These are phyloP conservation scores for Catharus minimus DNA, from an alignment of 2,113 vertebrate species.

Conservation along the genomic window DNA sequence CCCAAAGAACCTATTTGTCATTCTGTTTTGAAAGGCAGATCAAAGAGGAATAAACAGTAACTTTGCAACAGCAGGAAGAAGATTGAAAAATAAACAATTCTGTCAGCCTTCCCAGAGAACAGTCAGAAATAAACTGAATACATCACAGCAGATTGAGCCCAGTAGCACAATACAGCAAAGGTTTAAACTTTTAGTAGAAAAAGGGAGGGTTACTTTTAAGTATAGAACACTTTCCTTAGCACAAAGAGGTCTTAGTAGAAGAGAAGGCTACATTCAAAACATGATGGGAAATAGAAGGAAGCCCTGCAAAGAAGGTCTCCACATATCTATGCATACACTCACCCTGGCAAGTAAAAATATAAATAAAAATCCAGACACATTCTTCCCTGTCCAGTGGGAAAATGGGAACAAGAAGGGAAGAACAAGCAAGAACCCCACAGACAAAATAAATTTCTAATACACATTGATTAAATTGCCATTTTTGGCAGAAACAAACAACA, in stretches of 20 bases:
- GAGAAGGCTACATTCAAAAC: neutral
- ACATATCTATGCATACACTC: neutral
- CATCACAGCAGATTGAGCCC: neutral
- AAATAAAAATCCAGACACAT: neutral
- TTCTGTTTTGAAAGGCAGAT: neutral
- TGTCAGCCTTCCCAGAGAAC: neutral
- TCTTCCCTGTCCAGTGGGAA: neutral
- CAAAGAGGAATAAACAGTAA: neutral
- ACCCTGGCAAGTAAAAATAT: neutral
- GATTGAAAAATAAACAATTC: neutral
- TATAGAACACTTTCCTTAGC: neutral
- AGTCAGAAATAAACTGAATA: neutral
- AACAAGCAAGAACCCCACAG: neutral
- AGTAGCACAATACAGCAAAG: neutral
- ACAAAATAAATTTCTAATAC: neutral
- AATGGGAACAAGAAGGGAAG: neutral
- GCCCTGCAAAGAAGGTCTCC: neutral
- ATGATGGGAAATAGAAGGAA: accelerated
- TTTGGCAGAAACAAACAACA: neutral
- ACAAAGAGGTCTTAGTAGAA: neutral
- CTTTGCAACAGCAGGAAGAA: neutral
- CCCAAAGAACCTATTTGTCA: neutral
- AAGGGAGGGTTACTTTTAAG: neutral
- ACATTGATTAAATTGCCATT: neutral
- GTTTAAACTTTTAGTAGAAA: neutral